A percentile compares a stretch with the other conserved stretches of the same genome.
These are phyloP conservation scores for Falco naumanni DNA, from an alignment of 2,797 vertebrate species.

Conservation along the genomic window DNA sequence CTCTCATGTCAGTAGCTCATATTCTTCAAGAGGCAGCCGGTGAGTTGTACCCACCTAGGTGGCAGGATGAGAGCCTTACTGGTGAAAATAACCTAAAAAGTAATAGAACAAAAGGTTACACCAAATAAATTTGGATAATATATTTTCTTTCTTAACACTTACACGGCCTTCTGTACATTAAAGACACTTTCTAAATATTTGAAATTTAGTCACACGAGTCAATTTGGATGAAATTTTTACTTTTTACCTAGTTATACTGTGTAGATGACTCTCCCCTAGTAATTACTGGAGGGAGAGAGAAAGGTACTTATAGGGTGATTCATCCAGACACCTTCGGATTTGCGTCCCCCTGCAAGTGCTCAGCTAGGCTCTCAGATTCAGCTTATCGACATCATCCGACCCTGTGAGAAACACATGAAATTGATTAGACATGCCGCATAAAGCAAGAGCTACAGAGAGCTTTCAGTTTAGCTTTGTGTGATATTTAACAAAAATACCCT, in stretches of 20 bases:
- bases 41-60: not conserved
- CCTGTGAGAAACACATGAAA: not conserved
- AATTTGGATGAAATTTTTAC: not conserved
- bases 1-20: not conserved
- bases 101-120: not conserved
- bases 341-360: not conserved
- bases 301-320: not conserved
- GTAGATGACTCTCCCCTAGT: not conserved
- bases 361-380: not conserved
- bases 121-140: not conserved
- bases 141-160: not conserved
- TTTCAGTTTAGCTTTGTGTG: conserved; percentile 17
- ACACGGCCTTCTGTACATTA: not conserved
- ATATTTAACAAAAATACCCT: conserved; percentile 23
- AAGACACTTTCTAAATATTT: not conserved
- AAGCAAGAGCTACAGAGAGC: not conserved
- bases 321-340: not conserved
- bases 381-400: not conserved
- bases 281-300: not conserved
- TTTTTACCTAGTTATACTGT: not conserved
- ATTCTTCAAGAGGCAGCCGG: not conserved
- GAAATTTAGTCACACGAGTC: not conserved
- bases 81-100: not conserved
- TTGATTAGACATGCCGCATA: not conserved
- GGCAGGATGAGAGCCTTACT: not conserved